Base-by-base conservation (phyloP, 2,888 invertebrate genomes). In the Atrina japonica region DNA sequence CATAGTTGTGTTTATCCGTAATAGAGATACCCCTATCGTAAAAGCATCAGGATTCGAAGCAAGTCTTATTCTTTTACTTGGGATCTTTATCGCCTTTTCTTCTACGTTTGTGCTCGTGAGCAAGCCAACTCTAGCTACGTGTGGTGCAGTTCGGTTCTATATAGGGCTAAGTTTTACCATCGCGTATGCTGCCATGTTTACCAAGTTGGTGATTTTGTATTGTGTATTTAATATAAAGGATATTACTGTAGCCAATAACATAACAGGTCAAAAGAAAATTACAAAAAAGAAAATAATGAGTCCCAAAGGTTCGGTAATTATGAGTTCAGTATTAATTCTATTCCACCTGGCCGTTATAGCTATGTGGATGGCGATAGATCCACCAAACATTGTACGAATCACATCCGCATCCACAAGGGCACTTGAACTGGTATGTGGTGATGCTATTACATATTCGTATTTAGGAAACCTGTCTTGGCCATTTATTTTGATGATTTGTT, bases 21-120 rank as follows among this genome's bases (percentile, higher is more conserved):
- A 92, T 85, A 89, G 91, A 58, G 90, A 92, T 41, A 93, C 93
- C 0, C 93, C 93, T 1, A 91, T 93, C 61, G 92, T 93, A 75
- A 93, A 92, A 79, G 93, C 93, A 0, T 91, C 92, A 0, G 93
- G 93, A 1, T 88, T 92, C 27, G 93, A 93, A 77, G 86, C 93
- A 11, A 92, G 92, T 61, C 91, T 91, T 52, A 85, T 93, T 1
- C 83, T 93, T 27, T 86, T 93, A 16, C 75, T 77, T 43, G 93
- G 92, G 2, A 92, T 92, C 45, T 86, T 92, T 41, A 85, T 92
- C 9, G 93, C 92, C 3, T 93, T 92, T 83, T 80, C 88, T 3
- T 91, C 92, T 78, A 92, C 92, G 0, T 93, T 93, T 78, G 90
- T 92, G 18, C 91, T 93, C 64, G 91, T 93, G 16, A 90, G 92